Base-by-base conservation (phyloP, 2,113 vertebrate genomes). In the Apistogramma diplotaenia region DNA sequence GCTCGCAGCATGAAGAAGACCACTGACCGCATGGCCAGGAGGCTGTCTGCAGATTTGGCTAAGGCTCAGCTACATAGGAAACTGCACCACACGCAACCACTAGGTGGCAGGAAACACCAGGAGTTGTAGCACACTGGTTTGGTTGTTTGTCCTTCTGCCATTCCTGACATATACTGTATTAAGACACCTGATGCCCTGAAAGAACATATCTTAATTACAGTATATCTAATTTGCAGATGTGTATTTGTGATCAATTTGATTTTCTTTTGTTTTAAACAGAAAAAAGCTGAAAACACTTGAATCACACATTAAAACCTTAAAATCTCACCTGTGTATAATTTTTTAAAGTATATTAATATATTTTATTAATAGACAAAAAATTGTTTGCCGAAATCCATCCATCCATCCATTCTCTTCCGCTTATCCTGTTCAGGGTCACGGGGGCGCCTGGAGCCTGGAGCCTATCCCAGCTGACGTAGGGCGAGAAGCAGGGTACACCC, bases 1-100 rank as follows among this genome's bases (percentile, higher is more conserved):
- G 97, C 97, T 8, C 94, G 89, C 72, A 87, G 76, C 65, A 91
- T 99, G 96, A 97, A 98, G 94, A 94, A 91, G 93, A 96, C 95
- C 23, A 97, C 98, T 0, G 96, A 97, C 85, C 92, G 82, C 65
- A 98, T 99, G 96, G 94, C 96, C 40, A 94, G 78, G 85, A 93
- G 82, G 1, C 93, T 98, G 77, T 95, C 96, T 67, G 93, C 95
- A 83, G 97, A 99, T 79, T 92, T 98, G 84, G 94, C 94, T 84
- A 93, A 95, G 91, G 91, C 92, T 43, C 91, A 93, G 51, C 90
- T 86, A 49, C 79, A 92, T 79, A 94, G 91, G 85, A 95, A 85
- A 46, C 60, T 70, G 61, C 67, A 82, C 37, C 75, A 55, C 40
- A 54, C 76, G 27, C 84, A 88, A 59, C 88, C 85, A 85, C 55